Evolutionary conservation across 1,140 invertebrate genomes (phyloP).

Genomic region (Leptinotarsa undecemlineata): DNA sequence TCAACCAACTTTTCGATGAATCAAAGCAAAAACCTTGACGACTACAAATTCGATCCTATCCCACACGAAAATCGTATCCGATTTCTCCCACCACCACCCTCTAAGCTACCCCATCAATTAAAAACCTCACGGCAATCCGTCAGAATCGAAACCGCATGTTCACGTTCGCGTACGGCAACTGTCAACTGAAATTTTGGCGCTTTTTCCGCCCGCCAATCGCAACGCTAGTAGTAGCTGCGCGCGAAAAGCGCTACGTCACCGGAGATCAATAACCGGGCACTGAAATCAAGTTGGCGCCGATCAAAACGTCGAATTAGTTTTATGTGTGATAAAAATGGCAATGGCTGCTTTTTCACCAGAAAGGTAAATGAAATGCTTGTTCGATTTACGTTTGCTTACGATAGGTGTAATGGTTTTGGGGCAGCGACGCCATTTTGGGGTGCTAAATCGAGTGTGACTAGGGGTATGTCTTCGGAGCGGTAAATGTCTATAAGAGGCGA

Average conservation of each 20-base stretch:
- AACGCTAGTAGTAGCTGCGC: conserved; percentile 24
- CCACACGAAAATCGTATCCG: neutral
- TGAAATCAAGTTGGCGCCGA: conserved; percentile 50
- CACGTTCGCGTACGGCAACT: neutral
- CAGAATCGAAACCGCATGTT: conserved; percentile 39
- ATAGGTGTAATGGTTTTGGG: neutral
- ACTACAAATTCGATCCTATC: neutral
- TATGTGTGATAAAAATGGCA: conserved; percentile 71
- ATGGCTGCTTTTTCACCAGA: conserved; percentile 69
- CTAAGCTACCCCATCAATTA: conserved; percentile 24
- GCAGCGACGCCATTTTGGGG: conserved; percentile 6
- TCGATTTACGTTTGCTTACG: neutral
- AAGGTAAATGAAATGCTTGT: conserved; percentile 60
- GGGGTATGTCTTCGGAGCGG: neutral
- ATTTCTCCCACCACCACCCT: neutral
- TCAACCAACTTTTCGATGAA: neutral
- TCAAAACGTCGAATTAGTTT: conserved; percentile 61
- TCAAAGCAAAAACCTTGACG: neutral
- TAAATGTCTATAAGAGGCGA: neutral
- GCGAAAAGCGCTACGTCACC: conserved; percentile 44
- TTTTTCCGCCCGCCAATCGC: conserved; percentile 45
- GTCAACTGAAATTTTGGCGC: conserved; percentile 46
- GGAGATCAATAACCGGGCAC: conserved; percentile 52
- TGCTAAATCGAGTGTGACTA: conserved; percentile 20
- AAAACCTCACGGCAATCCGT: conserved; percentile 28